A percentile compares a stretch with the other conserved stretches of the same genome.
These are phyloP conservation scores for Danio aesculapii DNA, from an alignment of 2,797 vertebrate genomes.

Conservation along the genomic window DNA sequence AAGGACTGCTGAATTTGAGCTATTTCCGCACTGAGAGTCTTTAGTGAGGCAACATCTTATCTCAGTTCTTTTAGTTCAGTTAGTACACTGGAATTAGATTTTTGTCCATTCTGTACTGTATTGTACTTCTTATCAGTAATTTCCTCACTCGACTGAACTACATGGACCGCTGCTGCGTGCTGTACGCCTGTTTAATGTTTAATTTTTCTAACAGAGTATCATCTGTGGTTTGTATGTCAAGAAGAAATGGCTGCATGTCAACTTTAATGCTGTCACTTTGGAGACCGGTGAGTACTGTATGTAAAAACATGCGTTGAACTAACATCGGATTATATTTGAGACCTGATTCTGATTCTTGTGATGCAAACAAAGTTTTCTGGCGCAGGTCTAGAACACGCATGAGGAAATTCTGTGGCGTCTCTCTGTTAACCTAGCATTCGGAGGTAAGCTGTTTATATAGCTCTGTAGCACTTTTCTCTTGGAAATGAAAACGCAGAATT, in stretches of 20 bases:
- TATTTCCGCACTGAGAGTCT: constrained; percentile 37
- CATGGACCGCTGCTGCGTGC: not conserved
- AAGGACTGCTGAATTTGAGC: constrained; percentile 19
- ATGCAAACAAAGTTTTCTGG: not conserved
- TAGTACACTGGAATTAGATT: not conserved
- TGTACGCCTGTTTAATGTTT: not conserved
- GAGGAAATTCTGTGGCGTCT: not conserved
- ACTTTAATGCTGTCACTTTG: constrained; percentile 44
- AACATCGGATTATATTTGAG: constrained; percentile 13
- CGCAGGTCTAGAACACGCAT: not conserved
- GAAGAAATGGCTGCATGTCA: not conserved
- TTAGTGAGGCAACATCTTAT: not conserved
- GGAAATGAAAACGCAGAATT: not conserved
- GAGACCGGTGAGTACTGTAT: constrained; percentile 32
- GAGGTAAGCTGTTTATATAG: constrained; percentile 16
- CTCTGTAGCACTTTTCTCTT: not conserved
- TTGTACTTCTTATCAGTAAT: not conserved
- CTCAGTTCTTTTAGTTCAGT: constrained; percentile 25
- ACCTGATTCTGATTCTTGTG: constrained; percentile 1
- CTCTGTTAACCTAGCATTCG: not conserved
- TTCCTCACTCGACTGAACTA: not conserved
- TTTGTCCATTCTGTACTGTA: not conserved
- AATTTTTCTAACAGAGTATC: constrained; percentile 24
- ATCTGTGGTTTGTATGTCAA: not conserved
- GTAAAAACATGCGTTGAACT: constrained; percentile 54